These are phyloP conservation scores for Linyphia triangularis DNA, from an alignment of 2,888 invertebrate species.

Conservation along the genomic window DNA sequence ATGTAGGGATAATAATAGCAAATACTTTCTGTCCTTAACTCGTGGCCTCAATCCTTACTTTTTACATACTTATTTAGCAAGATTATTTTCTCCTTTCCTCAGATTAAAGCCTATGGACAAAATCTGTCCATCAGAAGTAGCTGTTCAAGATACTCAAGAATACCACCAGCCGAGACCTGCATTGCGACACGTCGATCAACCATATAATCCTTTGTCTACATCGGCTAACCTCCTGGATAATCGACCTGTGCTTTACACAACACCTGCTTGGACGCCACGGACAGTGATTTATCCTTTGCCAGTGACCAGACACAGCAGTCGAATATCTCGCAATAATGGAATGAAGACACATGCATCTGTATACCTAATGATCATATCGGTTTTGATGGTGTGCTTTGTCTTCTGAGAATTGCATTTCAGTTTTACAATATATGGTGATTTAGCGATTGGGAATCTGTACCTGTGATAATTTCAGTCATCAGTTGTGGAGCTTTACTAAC, in stretches of 20 bases:
- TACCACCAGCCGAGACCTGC: slow-evolving; percentile 45
- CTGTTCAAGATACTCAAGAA: slow-evolving; percentile 18
- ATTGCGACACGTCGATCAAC: slow-evolving; percentile 38
- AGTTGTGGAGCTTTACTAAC: too few relatives aligned
- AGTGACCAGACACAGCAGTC: slow-evolving; percentile 64
- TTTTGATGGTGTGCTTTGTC: neutral
- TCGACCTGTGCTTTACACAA: slow-evolving; percentile 32
- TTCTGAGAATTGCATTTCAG: too few relatives aligned
- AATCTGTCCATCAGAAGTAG: slow-evolving; percentile 48
- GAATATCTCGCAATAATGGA: slow-evolving; percentile 30
- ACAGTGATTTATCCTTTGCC: slow-evolving; percentile 72
- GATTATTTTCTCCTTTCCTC: neutral
- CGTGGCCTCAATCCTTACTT: too few relatives aligned
- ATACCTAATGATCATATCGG: neutral
- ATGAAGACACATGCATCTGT: neutral
- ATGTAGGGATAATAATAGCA: too few relatives aligned
- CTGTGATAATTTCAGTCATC: too few relatives aligned
- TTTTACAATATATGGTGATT: too few relatives aligned
- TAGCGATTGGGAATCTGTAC: too few relatives aligned
- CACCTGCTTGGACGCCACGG: slow-evolving; percentile 64
- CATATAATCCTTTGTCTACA: slow-evolving; percentile 55
- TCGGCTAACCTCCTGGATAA: slow-evolving; percentile 49
- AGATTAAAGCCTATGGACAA: slow-evolving; percentile 62
- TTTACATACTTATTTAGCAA: too few relatives aligned
- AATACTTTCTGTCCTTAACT: too few relatives aligned